Evolutionary conservation across 2,888 invertebrate species (phyloP), one percentile per base, ranked within the genome.

Genomic region (Orgyia antiqua): DNA sequence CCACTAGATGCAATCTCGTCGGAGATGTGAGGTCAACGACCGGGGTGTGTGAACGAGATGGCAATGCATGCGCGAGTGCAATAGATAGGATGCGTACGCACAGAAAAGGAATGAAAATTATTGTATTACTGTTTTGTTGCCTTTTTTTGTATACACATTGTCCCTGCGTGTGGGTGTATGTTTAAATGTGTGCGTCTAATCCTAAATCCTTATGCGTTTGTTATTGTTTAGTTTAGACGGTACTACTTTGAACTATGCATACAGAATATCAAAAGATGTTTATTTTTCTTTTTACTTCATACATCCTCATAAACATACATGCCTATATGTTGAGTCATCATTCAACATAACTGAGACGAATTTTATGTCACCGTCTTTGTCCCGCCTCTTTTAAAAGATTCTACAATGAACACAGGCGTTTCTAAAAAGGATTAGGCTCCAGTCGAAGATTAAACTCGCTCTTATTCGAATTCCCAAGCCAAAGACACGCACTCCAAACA

Each of bases 1-100:
- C 70, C 70, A 72, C 76, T 84, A 83, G 80, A 83, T 86, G 84
- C 86, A 83, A 84, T 86, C 84, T 82, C 69, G 73, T 74, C 71
- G 58, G 72, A 79, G 82, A 82, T 82, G 82, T 53, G 59, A 73
- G 84, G 84, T 86, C 86, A 73, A 59, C 61, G 84, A 79, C 84
- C 84, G 71, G 27, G 33, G 24, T 41, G 51, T 38, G 60, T 45
- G 68, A 83, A 61, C 36, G 72, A 60, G 75, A 80, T 51, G 46
- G 54, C 54, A 56, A 37, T 60, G 65, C 47, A 59, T 48, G 73
- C 50, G 54, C 53, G 70, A 80, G 51, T 51, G 69, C 50, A 69
- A 76, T 61, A 55, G 58, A 59, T 58, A 68, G 59, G 65, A 72
- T 79, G 79, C 78, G 79, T 86, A 84, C 86, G 82, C 84, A 82